Evolutionary conservation across 1,140 invertebrate genomes (phyloP), one percentile per base, ranked within the genome.

Genomic region (Mya arenaria): DNA sequence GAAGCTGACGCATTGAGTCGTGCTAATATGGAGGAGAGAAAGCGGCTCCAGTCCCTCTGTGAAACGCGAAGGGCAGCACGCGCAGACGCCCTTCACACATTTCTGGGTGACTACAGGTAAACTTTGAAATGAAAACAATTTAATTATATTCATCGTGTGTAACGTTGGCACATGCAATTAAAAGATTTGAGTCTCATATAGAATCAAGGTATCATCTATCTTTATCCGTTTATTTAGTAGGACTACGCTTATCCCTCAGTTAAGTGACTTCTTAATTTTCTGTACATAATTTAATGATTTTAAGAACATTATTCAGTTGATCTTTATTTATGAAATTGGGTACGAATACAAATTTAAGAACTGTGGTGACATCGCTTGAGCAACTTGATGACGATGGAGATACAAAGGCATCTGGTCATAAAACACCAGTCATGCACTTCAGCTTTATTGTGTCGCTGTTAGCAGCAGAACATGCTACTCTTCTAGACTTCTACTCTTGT

Each of bases 61-160:
- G 82, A 84, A 52, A 79, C 82, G 8, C 1, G 74, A 23, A 75
- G 78, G 83, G 39, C 78, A 10, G 39, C 41, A 15, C 19, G 83
- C 19, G 17, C 77, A 0, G 77, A 84, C 13, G 15, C 71, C 0
- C 39, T 82, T n/a, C 56, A 72, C 44, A 82, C 66, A 15, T 84
- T 84, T 56, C 5, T 39, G 37, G 55, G 52, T n/a, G 39, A 68
- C n/a, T 84, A 39, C 44, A 56, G 52, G 71, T 71, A 68, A 13
- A 48, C 10, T n/a, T n/a, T n/a, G n/a, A 13, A 48, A 48, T 48
- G 44, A 48, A 10, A 13, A 48, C n/a, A n/a, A n/a, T n/a, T n/a
- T n/a, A n/a, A n/a, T n/a, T n/a, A n/a, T n/a, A n/a, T n/a, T n/a
- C n/a, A n/a, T n/a, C n/a, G n/a, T n/a, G n/a, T n/a, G n/a, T n/a